Conservation (phyloP, 2,797 vertebrate species). For the Poecilia gillii region DNA sequence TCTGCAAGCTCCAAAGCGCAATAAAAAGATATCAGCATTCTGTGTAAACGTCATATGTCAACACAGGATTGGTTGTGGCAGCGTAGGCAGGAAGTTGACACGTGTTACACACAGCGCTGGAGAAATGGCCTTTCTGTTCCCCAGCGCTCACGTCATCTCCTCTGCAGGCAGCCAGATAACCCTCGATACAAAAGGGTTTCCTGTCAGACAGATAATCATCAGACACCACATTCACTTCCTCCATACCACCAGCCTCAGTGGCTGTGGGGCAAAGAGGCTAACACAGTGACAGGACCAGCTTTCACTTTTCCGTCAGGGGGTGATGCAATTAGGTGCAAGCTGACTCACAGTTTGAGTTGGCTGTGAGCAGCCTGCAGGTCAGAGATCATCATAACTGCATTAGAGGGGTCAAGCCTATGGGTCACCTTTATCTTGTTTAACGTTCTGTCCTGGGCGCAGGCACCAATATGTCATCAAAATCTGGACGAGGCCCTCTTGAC, state of each 20-base stretch:
- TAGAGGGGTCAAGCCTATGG: slow-evolving; percentile 59
- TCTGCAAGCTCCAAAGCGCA: neutral
- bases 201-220: slow-evolving; percentile 75
- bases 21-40: slow-evolving; percentile 8
- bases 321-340: slow-evolving; percentile 39
- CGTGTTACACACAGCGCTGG: slow-evolving; percentile 7
- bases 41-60: neutral
- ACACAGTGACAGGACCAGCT: slow-evolving; percentile 26
- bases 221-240: slow-evolving; percentile 63
- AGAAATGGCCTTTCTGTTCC: slow-evolving; percentile 37
- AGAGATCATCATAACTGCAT: slow-evolving; percentile 61
- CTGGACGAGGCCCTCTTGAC: neutral
- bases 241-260: slow-evolving; percentile 28
- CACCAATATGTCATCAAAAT: slow-evolving; percentile 35
- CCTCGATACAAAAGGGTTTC: slow-evolving; percentile 70
- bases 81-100: slow-evolving; percentile 31
- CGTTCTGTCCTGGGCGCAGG: slow-evolving; percentile 14
- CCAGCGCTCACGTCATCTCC: slow-evolving; percentile 55
- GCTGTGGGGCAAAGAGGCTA: slow-evolving; percentile 34
- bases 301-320: slow-evolving; percentile 30
- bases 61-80: neutral
- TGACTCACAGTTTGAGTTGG: slow-evolving; percentile 30
- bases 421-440: slow-evolving; percentile 39
- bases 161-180: slow-evolving; percentile 69
- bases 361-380: slow-evolving; percentile 45